Base-by-base conservation (phyloP, 1,140 invertebrate species). In the Tyrophagus putrescentiae region DNA sequence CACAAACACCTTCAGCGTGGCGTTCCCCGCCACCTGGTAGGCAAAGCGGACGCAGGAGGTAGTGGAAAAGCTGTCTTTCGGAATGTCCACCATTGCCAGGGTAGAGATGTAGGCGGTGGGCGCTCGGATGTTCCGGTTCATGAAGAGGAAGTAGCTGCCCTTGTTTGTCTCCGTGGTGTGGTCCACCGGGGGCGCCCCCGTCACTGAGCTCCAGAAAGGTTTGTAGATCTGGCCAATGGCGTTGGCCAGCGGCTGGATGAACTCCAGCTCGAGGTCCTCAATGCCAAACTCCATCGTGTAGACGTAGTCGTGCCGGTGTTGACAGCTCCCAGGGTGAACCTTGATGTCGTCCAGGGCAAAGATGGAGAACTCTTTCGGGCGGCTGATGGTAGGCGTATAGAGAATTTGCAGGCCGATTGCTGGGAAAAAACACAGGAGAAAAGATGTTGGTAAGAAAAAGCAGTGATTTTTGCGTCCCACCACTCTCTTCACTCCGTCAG, bases 311-410 rank as follows among this genome's bases (percentile, higher is more conserved):
- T 54, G 3, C 3, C 39, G 4, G 27, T 54, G 52, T 4, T 25
- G 16, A 54, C 52, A 54, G 11, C 39, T 3, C 39, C 28, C 28
- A 34, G 52, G 52, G 32, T 34, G 52, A 18, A 54, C 27, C 27
- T 1, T 28, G 23, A 62, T 60, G 34, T 62, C 53, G 31, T 64
- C 64, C 18, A 64, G 53, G 13, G 52, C 52, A 54, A 54, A 54
- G n/a, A 54, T 54, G 9, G 31, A 32, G 25, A 54, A 54, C 9
- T 27, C n/a, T 33, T 54, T 31, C 27, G 2, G 52, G 18, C 25
- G 25, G 39, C 1, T 32, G 13, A 13, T 54, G 52, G 16, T 7
- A 25, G 36, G 36, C 36, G 21, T 39, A 21, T 39, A 39, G 21
- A 13, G 36, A 21, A 39, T 48, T 6, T 21, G 31, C 9, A 48